Evolutionary conservation across 2,113 vertebrate species (phyloP), one percentile per base, ranked within the genome.

Genomic region (Tragulus kanchil): DNA sequence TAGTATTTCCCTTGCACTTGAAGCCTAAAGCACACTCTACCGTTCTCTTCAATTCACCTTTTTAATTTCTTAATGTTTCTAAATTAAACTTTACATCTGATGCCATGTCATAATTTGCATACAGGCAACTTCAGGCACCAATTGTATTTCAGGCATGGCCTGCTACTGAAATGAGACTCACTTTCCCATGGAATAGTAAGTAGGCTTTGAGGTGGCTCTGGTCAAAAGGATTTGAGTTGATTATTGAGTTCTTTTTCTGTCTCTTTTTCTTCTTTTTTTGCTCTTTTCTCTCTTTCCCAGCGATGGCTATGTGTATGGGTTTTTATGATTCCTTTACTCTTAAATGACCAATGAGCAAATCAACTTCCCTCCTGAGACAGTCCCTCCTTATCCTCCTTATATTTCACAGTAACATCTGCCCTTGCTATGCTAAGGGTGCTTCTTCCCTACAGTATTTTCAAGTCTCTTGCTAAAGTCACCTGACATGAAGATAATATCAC

Each of bases 11-110:
- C 28, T n/a, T 58, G 16, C 0, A 16, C 6, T 14, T 58, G 10
- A 87, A 73, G 10, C 14, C 9, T 45, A 65, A 61, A 73, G 65
- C 3, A 23, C 9, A 28, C 8, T 54, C 10, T 52, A 42, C 8
- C 17, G 79, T 59, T 69, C 14, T n/a, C 0, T 1, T 42, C 26
- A 48, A 9, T 14, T 36, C 19, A 17, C 2, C 21, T 65, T 54
- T 85, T 91, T 54, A 50, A 15, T 93, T 59, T 71, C 42, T 78
- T 75, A 50, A 50, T 77, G 45, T 96, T 88, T 78, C 21, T 61
- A 61, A 58, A 58, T 50, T 88, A 36, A 75, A 54, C 5, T 83
- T 92, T 78, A 54, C 2, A 78, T 23, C 14, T 25, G 0, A 69
- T 61, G 13, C 19, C n/a, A 28, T 45, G 26, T 65, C 8, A 1